These are phyloP conservation scores for Albula glossodonta DNA, from an alignment of 2,113 vertebrate genomes.

Conservation along the genomic window DNA sequence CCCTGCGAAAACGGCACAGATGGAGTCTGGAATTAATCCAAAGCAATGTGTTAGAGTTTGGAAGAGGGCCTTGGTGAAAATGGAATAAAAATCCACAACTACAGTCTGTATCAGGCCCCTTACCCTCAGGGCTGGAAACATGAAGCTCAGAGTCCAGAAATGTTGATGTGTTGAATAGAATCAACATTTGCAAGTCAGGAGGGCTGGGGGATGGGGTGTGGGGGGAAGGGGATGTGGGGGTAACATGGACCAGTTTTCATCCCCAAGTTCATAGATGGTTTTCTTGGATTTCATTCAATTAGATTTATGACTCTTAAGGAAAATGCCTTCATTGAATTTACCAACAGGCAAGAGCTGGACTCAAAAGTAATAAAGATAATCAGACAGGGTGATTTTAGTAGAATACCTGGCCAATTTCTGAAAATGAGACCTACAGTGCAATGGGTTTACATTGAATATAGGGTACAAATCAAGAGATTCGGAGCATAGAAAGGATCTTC, in stretches of 20 bases:
- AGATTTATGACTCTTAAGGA: background rate
- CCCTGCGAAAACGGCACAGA: background rate
- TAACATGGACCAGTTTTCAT: background rate
- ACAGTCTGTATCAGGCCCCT: background rate
- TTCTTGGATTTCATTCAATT: background rate
- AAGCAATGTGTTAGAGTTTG: conserved; percentile 7
- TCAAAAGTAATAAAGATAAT: background rate
- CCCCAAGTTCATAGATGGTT: background rate
- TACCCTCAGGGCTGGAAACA: background rate
- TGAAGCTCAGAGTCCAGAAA: conserved; percentile 1
- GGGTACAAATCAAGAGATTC: background rate
- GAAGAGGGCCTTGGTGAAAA: conserved; percentile 7
- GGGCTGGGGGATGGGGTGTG: background rate
- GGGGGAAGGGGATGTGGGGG: no score
- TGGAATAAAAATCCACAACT: conserved; percentile 4
- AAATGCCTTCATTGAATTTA: background rate
- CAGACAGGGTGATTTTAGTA: background rate
- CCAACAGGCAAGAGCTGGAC: background rate
- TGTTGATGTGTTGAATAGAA: conserved; percentile 5
- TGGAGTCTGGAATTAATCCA: background rate
- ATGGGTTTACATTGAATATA: background rate
- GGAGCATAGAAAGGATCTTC: no score
- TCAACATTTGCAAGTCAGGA: background rate
- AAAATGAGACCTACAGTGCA: background rate
- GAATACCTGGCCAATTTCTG: background rate